These are phyloP conservation scores for Tetranychus truncatus DNA, from an alignment of 2,888 invertebrate genomes.

Conservation along the genomic window DNA sequence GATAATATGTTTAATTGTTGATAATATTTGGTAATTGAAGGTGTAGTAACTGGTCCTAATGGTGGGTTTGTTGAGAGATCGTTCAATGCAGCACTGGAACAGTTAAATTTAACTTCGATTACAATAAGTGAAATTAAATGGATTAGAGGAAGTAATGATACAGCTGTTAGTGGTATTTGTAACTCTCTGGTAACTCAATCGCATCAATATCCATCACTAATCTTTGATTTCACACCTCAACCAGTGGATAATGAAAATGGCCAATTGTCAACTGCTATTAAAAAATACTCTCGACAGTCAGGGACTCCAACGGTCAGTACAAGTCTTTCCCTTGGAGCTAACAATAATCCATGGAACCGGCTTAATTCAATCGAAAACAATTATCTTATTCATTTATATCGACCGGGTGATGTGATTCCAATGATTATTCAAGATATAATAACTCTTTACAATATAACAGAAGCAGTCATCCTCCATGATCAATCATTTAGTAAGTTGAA, in stretches of 20 bases:
- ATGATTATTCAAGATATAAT: conserved; percentile 64
- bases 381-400: conserved; percentile 61
- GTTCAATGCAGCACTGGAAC: not conserved
- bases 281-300: not conserved
- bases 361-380: conserved; percentile 41
- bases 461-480: conserved; percentile 78
- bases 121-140: not conserved
- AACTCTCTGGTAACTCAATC: not conserved
- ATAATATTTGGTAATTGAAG: not conserved
- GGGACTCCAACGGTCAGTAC: conserved; percentile 40
- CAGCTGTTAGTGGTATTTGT: not conserved
- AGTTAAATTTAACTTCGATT: not conserved
- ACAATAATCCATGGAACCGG: conserved; percentile 17
- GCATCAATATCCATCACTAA: not conserved
- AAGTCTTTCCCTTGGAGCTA: not conserved
- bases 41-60: not conserved
- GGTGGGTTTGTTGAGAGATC: not conserved
- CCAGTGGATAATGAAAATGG: not conserved
- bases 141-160: not conserved
- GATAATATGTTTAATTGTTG: not conserved
- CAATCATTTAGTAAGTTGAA: conserved; percentile 50
- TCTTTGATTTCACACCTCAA: not conserved
- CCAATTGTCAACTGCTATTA: not conserved
- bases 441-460: conserved; percentile 62
- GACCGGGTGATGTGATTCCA: conserved; percentile 65